Evolutionary conservation across 2,113 vertebrate species (phyloP), one percentile per base, ranked within the genome.

Genomic region (Cairina moschata): DNA sequence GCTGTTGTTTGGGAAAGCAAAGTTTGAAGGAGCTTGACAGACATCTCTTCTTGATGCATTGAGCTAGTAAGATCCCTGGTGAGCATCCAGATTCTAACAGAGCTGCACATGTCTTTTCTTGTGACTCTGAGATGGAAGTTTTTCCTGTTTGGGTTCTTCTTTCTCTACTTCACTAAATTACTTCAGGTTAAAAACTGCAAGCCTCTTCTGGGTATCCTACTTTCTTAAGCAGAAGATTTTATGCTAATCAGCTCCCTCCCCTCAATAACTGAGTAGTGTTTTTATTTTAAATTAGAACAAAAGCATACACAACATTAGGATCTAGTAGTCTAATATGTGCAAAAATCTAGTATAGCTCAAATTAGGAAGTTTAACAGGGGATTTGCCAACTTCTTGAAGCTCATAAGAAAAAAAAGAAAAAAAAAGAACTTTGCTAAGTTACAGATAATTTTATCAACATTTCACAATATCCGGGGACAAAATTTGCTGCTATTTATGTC

Each of bases 11-110:
- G 79, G 86, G 74, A 94, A 97, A 94, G 69, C 54, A 79, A 94
- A 93, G 69, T 96, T 96, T 96, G 69, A 76, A 92, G 83, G 83
- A 94, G 80, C 86, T 87, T 96, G 90, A 94, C 83, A 96, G 95
- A 96, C 88, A 95, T 92, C 93, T 88, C 86, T 94, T 88, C 92
- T 81, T 91, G 88, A 95, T 91, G 83, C 86, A 96, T 58, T 80
- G 74, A 96, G 93, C 86, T 88, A 88, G 84, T 94, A 91, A 93
- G 83, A 92, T 93, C 94, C 81, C 91, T 89, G 81, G 88, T 94
- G 93, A 93, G 79, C n/a, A 76, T 96, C 81, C 95, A 85, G 81
- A 92, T 96, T 97, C 85, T 55, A 90, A 84, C 80, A 54, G 95
- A 93, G 95, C 36, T 90, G 77, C 59, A 93, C 86, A 97, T 88